Percentiles rank a stretch among this genome's conserved stretches.
Evolutionary conservation across 2,113 vertebrate genomes (phyloP).

Genomic region (Urocitellus parryii): DNA sequence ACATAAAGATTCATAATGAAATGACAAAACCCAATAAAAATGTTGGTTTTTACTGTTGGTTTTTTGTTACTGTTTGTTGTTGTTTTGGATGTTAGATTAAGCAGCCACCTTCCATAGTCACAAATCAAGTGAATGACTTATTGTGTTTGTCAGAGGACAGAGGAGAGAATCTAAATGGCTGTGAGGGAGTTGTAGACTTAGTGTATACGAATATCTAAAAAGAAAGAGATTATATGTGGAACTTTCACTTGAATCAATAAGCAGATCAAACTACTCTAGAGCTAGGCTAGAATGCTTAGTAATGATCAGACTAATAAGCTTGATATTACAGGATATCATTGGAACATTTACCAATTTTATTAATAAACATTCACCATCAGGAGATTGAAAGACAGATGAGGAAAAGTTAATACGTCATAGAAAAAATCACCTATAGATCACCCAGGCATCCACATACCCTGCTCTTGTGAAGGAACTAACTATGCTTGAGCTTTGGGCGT

Average conservation of each 20-base stretch:
- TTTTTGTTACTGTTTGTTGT: background rate
- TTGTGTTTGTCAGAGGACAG: background rate
- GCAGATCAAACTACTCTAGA: background rate
- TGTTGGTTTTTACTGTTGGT: background rate
- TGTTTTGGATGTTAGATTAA: background rate
- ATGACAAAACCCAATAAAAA: background rate
- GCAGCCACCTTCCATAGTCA: background rate
- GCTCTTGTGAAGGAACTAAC: background rate
- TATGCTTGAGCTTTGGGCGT: background rate
- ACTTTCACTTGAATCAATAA: background rate
- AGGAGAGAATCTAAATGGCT: background rate
- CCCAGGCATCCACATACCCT: background rate
- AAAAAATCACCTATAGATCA: background rate
- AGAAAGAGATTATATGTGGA: background rate
- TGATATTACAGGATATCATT: background rate
- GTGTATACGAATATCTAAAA: background rate
- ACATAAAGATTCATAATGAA: background rate
- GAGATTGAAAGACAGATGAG: background rate
- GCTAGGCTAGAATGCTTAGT: background rate
- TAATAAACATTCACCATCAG: background rate
- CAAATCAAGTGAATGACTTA: background rate
- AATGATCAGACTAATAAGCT: background rate
- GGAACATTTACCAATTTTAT: background rate
- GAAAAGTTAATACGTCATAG: background rate
- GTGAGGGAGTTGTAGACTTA: background rate